Evolutionary conservation across 2,888 invertebrate genomes (phyloP).

Genomic region (Caenorhabditis imperialis): DNA sequence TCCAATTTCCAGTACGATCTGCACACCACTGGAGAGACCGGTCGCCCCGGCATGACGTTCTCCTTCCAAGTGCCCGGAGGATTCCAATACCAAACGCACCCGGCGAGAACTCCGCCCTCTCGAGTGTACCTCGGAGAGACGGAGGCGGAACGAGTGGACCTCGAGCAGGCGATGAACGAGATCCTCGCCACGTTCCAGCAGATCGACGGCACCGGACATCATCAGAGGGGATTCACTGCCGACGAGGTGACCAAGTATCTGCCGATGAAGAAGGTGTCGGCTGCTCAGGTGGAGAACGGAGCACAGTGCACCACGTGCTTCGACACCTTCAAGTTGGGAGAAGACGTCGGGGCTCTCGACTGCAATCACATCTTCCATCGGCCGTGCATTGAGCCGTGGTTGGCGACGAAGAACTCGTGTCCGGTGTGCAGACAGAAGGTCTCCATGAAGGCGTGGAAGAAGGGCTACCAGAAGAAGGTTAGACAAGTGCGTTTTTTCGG

Average conservation of each 20-base stretch:
- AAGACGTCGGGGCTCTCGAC: constrained; percentile 57
- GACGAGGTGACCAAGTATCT: constrained; percentile 19
- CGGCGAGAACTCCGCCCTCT: too few relatives aligned
- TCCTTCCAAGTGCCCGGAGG: constrained; percentile 24
- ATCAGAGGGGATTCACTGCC: constrained; percentile 37
- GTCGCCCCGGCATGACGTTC: too few relatives aligned
- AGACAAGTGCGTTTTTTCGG: not conserved
- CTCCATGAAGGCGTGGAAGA: constrained; percentile 31
- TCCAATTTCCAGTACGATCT: too few relatives aligned
- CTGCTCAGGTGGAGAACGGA: constrained; percentile 60
- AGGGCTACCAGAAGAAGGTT: constrained; percentile 13
- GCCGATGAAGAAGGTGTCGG: constrained; percentile 46
- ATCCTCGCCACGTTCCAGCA: constrained; percentile 7
- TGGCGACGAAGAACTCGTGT: constrained; percentile 57
- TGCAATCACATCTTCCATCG: constrained; percentile 67
- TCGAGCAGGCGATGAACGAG: constrained; percentile 10
- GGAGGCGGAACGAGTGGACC: not conserved
- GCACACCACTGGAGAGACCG: too few relatives aligned
- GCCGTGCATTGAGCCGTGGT: constrained; percentile 66
- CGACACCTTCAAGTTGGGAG: constrained; percentile 62
- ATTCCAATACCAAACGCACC: too few relatives aligned
- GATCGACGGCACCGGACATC: not conserved
- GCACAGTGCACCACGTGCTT: constrained; percentile 69
- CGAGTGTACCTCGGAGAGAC: too few relatives aligned
- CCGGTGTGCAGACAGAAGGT: constrained; percentile 60